phyloP scores from a whole-genome alignment of 2,888 invertebrate genomes.

The Cyaniris semiargus region DNA sequence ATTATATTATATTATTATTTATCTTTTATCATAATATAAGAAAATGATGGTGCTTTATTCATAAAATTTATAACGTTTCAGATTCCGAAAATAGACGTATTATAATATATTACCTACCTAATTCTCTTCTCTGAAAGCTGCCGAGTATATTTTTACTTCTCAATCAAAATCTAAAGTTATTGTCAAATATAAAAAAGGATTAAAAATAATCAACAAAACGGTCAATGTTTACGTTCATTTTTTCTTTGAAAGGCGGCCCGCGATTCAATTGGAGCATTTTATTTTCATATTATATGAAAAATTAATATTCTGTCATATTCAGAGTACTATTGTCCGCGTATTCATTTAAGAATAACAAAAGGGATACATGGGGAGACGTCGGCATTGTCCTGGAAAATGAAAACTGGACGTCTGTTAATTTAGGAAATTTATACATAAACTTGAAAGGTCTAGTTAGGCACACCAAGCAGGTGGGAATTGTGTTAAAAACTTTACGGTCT shows the following conservation, averaged over 20 bases:
- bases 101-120: too few relatives aligned
- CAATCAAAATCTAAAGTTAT: too few relatives aligned
- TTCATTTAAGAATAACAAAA: slow-evolving; percentile 27
- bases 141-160: too few relatives aligned
- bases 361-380: slow-evolving; percentile 5
- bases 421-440: neutral
- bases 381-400: neutral
- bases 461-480: too few relatives aligned
- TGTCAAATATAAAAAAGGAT: neutral
- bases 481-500: too few relatives aligned
- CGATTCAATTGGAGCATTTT: neutral
- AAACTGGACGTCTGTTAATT: neutral
- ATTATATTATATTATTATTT: neutral
- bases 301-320: slow-evolving; percentile 19
- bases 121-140: too few relatives aligned
- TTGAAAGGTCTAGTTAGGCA: too few relatives aligned
- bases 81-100: too few relatives aligned
- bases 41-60: too few relatives aligned
- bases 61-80: too few relatives aligned
- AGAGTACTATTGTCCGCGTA: slow-evolving; percentile 20
- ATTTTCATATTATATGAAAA: slow-evolving; percentile 21
- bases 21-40: too few relatives aligned
- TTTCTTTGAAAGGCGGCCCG: neutral
- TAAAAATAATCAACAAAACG: neutral
- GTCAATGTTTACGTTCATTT: neutral